Evolutionary conservation across 2,888 invertebrate genomes (phyloP).

Genomic region (Lamellibrachia columna): DNA sequence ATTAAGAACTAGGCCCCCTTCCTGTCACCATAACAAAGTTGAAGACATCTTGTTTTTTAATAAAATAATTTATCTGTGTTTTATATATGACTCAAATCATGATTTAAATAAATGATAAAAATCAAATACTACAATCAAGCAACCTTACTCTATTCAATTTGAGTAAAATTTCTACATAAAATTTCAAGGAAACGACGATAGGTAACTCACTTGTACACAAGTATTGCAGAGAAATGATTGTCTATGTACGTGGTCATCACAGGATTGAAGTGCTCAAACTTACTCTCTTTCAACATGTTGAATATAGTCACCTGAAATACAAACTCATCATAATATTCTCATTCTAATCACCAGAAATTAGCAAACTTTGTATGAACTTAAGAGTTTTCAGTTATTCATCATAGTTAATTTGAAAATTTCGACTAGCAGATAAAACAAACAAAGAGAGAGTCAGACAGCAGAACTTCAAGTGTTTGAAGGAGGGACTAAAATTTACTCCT

Average conservation of each 20-base stretch:
- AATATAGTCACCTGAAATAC: slow-evolving; percentile 80
- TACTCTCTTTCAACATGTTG: slow-evolving; percentile 85
- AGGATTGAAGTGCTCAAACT: slow-evolving; percentile 93
- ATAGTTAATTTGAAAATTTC: background rate
- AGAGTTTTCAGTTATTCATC: background rate
- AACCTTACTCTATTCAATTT: background rate
- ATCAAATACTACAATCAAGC: background rate
- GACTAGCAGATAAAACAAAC: background rate
- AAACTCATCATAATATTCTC: slow-evolving; percentile 23
- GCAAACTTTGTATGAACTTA: background rate
- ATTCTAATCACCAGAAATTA: background rate
- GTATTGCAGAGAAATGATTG: slow-evolving; percentile 91
- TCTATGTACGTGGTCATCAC: slow-evolving; percentile 94
- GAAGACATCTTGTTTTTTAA: no score
- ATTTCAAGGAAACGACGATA: background rate
- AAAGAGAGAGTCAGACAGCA: no score
- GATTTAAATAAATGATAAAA: no score
- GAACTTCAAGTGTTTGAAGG: no score
- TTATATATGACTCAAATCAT: no score
- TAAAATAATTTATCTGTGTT: no score
- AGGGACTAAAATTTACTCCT: no score
- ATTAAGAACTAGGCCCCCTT: no score
- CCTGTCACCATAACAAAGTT: no score
- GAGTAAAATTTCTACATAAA: background rate
- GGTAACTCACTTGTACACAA: slow-evolving; percentile 84